Evolutionary conservation across 2,113 vertebrate genomes (phyloP).

Genomic region (Picathartes gymnocephalus): DNA sequence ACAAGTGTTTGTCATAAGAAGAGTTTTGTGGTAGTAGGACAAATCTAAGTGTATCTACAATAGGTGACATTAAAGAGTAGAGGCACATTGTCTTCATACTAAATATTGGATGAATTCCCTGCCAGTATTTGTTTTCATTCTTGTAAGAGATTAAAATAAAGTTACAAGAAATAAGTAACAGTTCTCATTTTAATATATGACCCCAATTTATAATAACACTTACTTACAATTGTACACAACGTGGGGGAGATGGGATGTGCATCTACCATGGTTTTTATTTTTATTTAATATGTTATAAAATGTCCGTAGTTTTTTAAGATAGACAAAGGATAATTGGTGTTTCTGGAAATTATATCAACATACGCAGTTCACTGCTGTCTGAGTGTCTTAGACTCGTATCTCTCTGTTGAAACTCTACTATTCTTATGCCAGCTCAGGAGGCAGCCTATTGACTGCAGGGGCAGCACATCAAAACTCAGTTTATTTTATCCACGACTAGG

Average conservation of each 20-base stretch:
- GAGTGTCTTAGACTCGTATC: neutral
- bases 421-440: neutral
- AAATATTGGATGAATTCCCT: neutral
- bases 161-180: neutral
- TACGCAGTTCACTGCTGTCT: neutral
- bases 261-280: neutral
- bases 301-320: neutral
- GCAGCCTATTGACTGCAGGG: neutral
- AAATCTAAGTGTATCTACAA: neutral
- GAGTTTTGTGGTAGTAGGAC: neutral
- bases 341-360: neutral
- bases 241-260: neutral
- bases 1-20: neutral
- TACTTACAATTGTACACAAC: neutral
- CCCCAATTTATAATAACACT: neutral
- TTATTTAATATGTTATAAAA: neutral
- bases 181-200: neutral
- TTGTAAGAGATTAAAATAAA: slow-evolving; percentile 1
- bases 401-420: neutral
- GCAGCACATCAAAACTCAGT: neutral
- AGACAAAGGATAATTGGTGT: neutral
- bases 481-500: neutral
- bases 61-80: neutral
- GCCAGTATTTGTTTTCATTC: neutral
- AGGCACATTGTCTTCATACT: neutral